phyloP scores from a whole-genome alignment of 2,888 invertebrate species.

The Hedychridium roseum region DNA sequence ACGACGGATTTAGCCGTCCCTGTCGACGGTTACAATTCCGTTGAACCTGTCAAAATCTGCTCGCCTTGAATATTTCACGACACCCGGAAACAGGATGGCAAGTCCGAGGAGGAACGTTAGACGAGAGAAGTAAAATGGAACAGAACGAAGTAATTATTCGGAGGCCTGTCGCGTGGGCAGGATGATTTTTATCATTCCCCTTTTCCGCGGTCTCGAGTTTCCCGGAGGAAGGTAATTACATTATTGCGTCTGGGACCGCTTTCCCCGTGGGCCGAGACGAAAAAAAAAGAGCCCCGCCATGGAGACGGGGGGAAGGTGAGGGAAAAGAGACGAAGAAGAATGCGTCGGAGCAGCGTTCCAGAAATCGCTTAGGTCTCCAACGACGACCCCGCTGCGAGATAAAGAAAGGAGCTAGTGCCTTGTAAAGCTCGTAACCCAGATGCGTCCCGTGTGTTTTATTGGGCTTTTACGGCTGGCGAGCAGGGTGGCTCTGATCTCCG shows the following conservation, averaged over 20 bases:
- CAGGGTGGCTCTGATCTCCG: no score
- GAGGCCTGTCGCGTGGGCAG: no score
- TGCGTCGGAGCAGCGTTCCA: constrained; percentile 24
- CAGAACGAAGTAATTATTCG: neutral
- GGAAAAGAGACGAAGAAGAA: neutral
- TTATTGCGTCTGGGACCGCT: no score
- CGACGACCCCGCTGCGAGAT: constrained; percentile 36
- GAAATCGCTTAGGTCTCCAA: constrained; percentile 47
- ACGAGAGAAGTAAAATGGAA: neutral
- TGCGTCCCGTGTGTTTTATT: constrained; percentile 61
- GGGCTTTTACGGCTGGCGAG: constrained; percentile 50
- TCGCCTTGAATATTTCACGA: no score
- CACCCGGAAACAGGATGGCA: no score
- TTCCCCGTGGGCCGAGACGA: constrained; percentile 6
- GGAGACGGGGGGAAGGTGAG: neutral
- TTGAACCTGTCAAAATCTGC: constrained; percentile 5
- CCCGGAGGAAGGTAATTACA: no score
- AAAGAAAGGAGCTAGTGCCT: constrained; percentile 54
- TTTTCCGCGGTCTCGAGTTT: no score
- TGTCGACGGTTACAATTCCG: no score
- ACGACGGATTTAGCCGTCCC: constrained; percentile 12
- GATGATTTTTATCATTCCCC: no score
- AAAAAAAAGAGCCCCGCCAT: constrained; percentile 21
- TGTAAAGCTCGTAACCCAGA: constrained; percentile 60
- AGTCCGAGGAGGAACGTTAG: neutral